A percentile compares a stretch with the other conserved stretches of the same genome.
These are phyloP conservation scores for Microcebus lehilahytsara DNA, from an alignment of 2,113 vertebrate species.

Conservation along the genomic window DNA sequence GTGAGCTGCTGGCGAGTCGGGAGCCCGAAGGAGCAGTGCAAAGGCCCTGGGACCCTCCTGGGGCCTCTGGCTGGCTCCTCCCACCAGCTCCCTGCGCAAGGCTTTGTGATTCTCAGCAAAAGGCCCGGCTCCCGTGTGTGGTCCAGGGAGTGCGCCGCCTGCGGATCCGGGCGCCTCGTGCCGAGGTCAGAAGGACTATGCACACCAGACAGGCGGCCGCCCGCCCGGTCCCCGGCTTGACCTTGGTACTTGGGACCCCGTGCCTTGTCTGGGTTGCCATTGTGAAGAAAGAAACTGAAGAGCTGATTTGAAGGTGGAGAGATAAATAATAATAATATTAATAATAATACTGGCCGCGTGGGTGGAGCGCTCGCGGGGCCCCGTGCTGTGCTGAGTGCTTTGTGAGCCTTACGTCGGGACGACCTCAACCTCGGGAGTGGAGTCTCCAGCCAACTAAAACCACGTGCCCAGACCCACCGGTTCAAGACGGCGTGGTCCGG, in stretches of 20 bases:
- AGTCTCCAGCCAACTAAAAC: neutral
- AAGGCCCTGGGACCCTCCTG: constrained; percentile 36
- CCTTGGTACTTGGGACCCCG: constrained; percentile 24
- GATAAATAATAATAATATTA: constrained; percentile 59
- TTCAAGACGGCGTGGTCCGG: neutral
- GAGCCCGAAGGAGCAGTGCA: constrained; percentile 50
- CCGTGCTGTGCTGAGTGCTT: neutral
- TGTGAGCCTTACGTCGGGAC: neutral
- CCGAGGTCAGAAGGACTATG: neutral
- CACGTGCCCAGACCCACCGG: neutral
- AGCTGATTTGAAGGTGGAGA: neutral
- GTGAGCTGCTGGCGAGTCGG: constrained; percentile 43
- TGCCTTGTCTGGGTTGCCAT: neutral
- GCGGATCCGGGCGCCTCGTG: neutral
- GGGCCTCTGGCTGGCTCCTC: constrained; percentile 56
- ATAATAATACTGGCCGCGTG: constrained; percentile 54
- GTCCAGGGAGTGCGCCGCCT: constrained; percentile 10
- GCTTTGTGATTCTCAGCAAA: constrained; percentile 38
- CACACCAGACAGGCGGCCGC: neutral
- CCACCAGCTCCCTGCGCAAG: neutral
- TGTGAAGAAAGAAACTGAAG: constrained; percentile 53
- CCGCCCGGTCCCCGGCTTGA: neutral
- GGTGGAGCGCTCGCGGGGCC: neutral
- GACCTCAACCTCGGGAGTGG: neutral
- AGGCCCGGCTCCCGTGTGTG: neutral